These are phyloP conservation scores for Grammatotria lemairii DNA, from an alignment of 2,113 vertebrate genomes.

Conservation along the genomic window DNA sequence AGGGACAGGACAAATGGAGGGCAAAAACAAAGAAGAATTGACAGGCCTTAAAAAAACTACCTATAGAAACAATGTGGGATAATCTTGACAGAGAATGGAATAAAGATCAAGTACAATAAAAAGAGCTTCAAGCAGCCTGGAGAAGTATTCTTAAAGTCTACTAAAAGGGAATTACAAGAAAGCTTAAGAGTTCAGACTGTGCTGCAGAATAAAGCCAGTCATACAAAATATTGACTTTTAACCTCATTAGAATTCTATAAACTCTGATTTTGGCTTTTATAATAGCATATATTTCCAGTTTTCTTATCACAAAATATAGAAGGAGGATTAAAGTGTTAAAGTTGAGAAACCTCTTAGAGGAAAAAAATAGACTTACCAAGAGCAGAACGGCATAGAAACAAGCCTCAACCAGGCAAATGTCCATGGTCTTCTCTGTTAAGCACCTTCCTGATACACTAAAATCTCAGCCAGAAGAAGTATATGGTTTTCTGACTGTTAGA, in stretches of 20 bases:
- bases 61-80: neutral
- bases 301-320: neutral
- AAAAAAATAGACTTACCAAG: constrained; percentile 25
- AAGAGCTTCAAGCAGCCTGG: neutral
- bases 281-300: neutral
- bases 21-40: neutral
- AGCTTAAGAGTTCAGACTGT: neutral
- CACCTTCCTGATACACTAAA: neutral
- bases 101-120: neutral
- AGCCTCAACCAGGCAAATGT: neutral
- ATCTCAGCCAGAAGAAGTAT: neutral
- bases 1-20: neutral
- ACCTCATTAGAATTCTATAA: neutral
- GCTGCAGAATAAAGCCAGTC: neutral
- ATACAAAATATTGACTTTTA: neutral
- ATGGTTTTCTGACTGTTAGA: neutral
- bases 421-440: neutral
- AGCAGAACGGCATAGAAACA: neutral
- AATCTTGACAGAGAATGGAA: neutral
- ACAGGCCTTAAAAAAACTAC: neutral
- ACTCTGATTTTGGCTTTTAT: neutral
- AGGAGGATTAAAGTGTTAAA: neutral
- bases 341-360: neutral
- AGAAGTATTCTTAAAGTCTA: neutral
- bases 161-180: neutral